Percentiles rank a stretch among this genome's conserved stretches.
Conservation (phyloP, 2,888 invertebrate genomes). For the Nephrotoma appendiculata region DNA sequence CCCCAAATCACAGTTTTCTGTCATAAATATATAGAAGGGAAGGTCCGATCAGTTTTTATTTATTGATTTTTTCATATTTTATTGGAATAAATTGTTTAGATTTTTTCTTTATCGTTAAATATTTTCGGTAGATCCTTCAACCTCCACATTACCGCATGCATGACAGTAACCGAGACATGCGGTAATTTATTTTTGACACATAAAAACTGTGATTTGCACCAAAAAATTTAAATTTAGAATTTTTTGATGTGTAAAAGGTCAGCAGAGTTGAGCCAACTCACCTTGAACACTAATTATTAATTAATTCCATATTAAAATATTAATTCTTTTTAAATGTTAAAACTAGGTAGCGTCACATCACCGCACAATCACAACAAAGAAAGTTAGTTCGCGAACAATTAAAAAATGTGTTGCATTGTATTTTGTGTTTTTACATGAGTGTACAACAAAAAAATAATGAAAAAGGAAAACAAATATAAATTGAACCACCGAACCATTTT, state of each 20-base stretch:
- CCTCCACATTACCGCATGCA: constrained; percentile 7
- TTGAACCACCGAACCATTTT: constrained; percentile 32
- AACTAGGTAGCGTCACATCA: neutral
- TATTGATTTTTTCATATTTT: constrained; percentile 9
- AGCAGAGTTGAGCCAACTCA: neutral
- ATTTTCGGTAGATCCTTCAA: constrained; percentile 25
- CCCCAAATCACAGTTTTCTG: constrained; percentile 22
- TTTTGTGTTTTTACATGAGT: neutral
- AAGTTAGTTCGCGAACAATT: constrained; percentile 8
- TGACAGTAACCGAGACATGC: neutral
- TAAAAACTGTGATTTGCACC: constrained; percentile 1
- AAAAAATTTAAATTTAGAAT: neutral
- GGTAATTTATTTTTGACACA: constrained; percentile 5
- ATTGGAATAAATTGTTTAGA: neutral
- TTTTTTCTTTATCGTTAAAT: constrained; percentile 14
- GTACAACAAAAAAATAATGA: constrained; percentile 10
- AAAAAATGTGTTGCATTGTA: neutral
- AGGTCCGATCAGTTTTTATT: constrained; percentile 9
- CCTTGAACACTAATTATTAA: constrained; percentile 5
- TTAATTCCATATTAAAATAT: neutral
- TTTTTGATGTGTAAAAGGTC: neutral
- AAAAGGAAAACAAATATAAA: constrained; percentile 11
- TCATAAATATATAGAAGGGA: constrained; percentile 9
- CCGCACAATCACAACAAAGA: neutral
- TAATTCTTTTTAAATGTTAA: constrained; percentile 13